Conservation (phyloP, 2,888 invertebrate genomes). For the Platycheirus rosarum region DNA sequence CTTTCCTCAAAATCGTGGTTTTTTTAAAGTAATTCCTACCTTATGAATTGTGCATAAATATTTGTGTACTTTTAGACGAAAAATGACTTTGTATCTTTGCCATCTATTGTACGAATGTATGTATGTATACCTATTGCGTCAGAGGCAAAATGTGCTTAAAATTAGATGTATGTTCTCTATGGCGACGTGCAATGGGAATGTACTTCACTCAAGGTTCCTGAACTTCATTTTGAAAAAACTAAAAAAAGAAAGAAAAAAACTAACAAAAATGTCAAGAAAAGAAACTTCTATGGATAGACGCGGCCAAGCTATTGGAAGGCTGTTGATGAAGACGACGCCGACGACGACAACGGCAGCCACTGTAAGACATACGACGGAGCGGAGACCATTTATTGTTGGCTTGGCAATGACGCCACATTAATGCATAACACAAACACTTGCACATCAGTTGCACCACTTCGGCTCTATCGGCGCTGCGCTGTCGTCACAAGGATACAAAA, state of each 20-base stretch:
- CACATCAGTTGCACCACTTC: too few relatives aligned
- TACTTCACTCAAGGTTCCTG: constrained; percentile 66
- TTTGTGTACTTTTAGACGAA: too few relatives aligned
- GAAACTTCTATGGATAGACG: constrained; percentile 7
- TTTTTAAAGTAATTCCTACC: too few relatives aligned
- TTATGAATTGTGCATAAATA: too few relatives aligned
- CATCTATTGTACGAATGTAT: too few relatives aligned
- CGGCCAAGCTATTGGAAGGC: not conserved
- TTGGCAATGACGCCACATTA: constrained; percentile 63
- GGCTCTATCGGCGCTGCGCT: too few relatives aligned
- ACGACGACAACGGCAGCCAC: constrained; percentile 6
- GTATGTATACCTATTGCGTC: constrained; percentile 54
- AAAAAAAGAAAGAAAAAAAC: constrained; percentile 22
- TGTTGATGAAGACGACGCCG: constrained; percentile 4
- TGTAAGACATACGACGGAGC: constrained; percentile 23
- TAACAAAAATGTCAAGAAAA: constrained; percentile 11
- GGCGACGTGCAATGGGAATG: constrained; percentile 30
- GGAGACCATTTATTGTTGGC: constrained; percentile 57
- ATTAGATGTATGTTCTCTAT: constrained; percentile 50
- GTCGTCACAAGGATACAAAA: constrained; percentile 8
- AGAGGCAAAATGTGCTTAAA: constrained; percentile 66
- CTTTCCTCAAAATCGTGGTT: too few relatives aligned
- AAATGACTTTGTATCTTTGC: constrained; percentile 29
- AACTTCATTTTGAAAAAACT: constrained; percentile 44
- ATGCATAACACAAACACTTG: constrained; percentile 62